Conservation (phyloP, 64 coral and sea anemone genomes). For the Catalaphyllia jardinei region DNA sequence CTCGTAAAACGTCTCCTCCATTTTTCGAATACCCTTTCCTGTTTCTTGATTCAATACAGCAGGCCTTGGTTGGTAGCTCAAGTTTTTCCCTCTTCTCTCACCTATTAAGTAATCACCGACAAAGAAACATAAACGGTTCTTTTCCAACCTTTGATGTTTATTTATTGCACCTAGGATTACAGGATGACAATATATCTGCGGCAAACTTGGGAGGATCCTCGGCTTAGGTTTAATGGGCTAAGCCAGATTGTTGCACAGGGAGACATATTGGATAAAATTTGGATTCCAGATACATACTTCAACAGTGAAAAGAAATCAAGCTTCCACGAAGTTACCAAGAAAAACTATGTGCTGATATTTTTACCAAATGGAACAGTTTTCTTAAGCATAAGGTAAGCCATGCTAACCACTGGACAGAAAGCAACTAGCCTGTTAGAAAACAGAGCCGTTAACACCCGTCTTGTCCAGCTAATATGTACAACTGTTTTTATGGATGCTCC, state of each 20-base stretch:
- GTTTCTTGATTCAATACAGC: too few relatives aligned
- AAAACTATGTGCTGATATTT: slow-evolving; percentile 59
- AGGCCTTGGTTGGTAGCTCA: too few relatives aligned
- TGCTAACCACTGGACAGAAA: too few relatives aligned
- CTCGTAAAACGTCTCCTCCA: too few relatives aligned
- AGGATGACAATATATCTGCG: slow-evolving; percentile 53
- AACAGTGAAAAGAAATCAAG: slow-evolving; percentile 66
- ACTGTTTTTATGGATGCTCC: too few relatives aligned
- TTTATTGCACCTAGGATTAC: slow-evolving; percentile 27
- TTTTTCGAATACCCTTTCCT: too few relatives aligned
- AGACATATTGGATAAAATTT: slow-evolving; percentile 63
- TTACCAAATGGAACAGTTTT: slow-evolving; percentile 64
- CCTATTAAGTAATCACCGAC: too few relatives aligned
- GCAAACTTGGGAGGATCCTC: slow-evolving; percentile 75
- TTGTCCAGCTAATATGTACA: too few relatives aligned
- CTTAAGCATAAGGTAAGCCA: slow-evolving; percentile 61
- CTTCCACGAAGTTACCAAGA: slow-evolving; percentile 67
- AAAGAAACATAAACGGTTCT: too few relatives aligned
- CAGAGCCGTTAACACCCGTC: too few relatives aligned
- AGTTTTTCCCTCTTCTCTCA: too few relatives aligned
- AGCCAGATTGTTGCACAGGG: slow-evolving; percentile 44
- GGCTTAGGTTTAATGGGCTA: slow-evolving; percentile 24
- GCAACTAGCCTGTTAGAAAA: background rate
- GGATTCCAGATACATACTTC: slow-evolving; percentile 81
- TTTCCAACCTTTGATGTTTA: too few relatives aligned